These are phyloP conservation scores for Opisthocomus hoazin DNA, from an alignment of 2,113 vertebrate genomes.

Conservation along the genomic window DNA sequence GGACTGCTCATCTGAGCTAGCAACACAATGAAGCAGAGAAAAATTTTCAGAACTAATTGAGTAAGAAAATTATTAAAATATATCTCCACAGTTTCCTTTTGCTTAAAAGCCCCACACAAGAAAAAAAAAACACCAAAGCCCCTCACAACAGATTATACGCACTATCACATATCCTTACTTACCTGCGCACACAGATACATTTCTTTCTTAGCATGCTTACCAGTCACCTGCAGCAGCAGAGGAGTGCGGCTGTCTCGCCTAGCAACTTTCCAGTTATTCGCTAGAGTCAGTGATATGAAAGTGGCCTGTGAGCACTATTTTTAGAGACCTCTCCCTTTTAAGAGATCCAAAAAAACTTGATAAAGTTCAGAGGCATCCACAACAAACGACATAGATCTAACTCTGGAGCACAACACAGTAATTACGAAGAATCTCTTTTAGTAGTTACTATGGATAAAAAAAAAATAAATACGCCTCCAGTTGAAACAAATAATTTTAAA, in stretches of 20 bases:
- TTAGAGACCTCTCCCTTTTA: slow-evolving; percentile 8
- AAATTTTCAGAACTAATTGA: not conserved
- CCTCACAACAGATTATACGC: not conserved
- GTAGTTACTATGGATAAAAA: not conserved
- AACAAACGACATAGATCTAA: not conserved
- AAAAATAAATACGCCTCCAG: not conserved
- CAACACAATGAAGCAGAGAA: not conserved
- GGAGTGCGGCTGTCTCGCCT: not conserved
- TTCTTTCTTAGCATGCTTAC: not conserved
- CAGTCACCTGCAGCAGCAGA: not conserved
- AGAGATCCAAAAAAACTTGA: not conserved
- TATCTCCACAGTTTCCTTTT: not conserved
- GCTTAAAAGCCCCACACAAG: not conserved
- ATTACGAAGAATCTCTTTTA: not conserved
- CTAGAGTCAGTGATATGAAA: not conserved
- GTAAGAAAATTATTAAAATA: not conserved
- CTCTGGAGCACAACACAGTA: not conserved
- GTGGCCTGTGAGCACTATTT: not conserved
- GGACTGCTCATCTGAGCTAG: not conserved
- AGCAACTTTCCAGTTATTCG: not conserved
- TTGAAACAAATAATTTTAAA: not conserved
- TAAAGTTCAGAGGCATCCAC: not conserved
- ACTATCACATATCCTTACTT: not conserved
- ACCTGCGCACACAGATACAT: not conserved
- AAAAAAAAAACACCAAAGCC: not conserved